Base-by-base conservation (phyloP, 2,797 vertebrate species). In the Poecilia gillii region DNA sequence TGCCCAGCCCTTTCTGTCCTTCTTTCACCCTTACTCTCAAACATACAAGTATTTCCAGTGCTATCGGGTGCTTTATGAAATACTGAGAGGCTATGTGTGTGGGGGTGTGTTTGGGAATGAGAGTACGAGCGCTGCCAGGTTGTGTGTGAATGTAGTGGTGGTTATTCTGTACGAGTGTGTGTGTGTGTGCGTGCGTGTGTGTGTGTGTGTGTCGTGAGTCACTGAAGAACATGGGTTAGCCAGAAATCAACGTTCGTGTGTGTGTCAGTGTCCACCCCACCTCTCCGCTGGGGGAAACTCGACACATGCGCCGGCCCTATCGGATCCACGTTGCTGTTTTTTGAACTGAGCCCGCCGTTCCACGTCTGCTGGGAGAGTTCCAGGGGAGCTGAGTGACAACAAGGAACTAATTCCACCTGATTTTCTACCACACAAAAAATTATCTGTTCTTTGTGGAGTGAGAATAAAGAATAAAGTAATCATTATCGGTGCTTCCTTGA, bases 71-170 rank as follows among this genome's bases (percentile, higher is more conserved):
- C 78, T 87, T 82, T 78, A 80, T 87, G 84, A 84, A 85, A 81
- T 71, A 74, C 78, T 74, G 76, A 80, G 84, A 83, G 86, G 82
- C 73, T 79, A 73, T 28, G 64, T 87, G 81, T 90, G 33, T 66
- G 62, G 51, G 81, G 77, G 81, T 84, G 85, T 88, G 88, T 84
- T 81, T 85, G 78, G 68, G 83, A 81, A 49, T 79, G 83, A 77
- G 84, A 74, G 84, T 82, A 64, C 3, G 25, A 81, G 85, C 18
- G 9, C 23, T 78, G 90, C 87, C 82, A 76, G 85, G 74, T 77
- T 85, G 81, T 87, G 83, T 41, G 84, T 70, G 86, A 83, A 85
- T 87, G 76, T 80, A 88, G 89, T 87, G 81, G 74, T 70, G 11
- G 59, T 76, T 73, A 84, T 84, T 87, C n/a, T 71, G 53, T 81